These are phyloP conservation scores for Periophthalmodon schlosseri DNA, from an alignment of 2,113 vertebrate genomes.

Conservation along the genomic window DNA sequence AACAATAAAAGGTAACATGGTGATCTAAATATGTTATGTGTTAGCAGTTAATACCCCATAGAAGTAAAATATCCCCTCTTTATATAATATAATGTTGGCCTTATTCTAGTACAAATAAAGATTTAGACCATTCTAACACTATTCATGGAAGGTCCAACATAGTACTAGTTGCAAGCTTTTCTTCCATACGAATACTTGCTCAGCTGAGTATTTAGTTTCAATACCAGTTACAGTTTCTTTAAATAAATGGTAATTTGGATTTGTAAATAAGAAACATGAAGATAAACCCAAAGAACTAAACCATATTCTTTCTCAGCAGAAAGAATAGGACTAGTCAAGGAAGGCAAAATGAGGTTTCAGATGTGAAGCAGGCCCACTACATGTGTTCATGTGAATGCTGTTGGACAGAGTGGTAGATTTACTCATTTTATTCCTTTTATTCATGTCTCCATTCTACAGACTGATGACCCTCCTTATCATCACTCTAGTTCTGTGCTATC, in stretches of 20 bases:
- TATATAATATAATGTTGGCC: too few species aligned
- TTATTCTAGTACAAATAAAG: too few species aligned
- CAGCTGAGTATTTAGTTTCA: too few species aligned
- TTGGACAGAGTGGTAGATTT: slow-evolving; percentile 51
- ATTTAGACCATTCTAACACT: too few species aligned
- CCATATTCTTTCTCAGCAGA: neutral
- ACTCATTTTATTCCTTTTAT: slow-evolving; percentile 55
- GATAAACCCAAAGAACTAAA: neutral
- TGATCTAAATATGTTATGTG: too few species aligned
- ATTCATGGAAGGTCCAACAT: too few species aligned
- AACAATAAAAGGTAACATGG: too few species aligned
- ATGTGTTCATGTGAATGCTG: slow-evolving; percentile 15
- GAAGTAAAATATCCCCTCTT: too few species aligned
- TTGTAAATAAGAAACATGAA: neutral
- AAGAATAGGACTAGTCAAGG: neutral
- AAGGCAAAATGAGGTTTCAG: neutral
- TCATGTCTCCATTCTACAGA: slow-evolving; percentile 54
- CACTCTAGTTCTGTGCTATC: slow-evolving; percentile 60
- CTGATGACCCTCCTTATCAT: slow-evolving; percentile 69
- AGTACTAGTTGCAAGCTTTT: too few species aligned
- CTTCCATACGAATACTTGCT: too few species aligned
- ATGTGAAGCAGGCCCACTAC: neutral
- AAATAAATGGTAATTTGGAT: neutral
- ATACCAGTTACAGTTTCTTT: too few species aligned
- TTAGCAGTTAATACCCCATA: too few species aligned